phyloP scores from a whole-genome alignment of 2,113 vertebrate species.

The Prietella phreatophila region DNA sequence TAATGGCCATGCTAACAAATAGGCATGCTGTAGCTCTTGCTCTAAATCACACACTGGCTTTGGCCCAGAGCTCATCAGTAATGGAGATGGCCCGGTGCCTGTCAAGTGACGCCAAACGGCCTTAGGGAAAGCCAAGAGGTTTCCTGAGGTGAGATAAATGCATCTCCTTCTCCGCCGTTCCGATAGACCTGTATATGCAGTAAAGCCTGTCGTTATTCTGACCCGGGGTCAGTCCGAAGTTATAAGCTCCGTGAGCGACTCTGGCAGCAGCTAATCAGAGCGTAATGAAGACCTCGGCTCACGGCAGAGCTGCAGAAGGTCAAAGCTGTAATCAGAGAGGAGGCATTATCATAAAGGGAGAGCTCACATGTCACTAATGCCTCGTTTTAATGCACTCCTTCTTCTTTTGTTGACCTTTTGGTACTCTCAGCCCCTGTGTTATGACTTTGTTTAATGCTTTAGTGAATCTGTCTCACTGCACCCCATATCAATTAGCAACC shows the following conservation, averaged over 20 bases:
- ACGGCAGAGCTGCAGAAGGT: slow-evolving; percentile 74
- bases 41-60: slow-evolving; percentile 43
- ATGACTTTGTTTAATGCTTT: slow-evolving; percentile 5
- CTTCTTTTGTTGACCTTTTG: slow-evolving; percentile 17
- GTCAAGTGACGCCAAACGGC: slow-evolving; percentile 35
- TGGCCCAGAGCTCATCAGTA: slow-evolving; percentile 41
- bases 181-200: neutral
- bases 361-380: slow-evolving; percentile 74
- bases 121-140: slow-evolving; percentile 6
- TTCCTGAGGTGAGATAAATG: slow-evolving; percentile 60
- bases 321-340: slow-evolving; percentile 78
- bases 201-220: slow-evolving; percentile 29
- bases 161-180: slow-evolving; percentile 51
- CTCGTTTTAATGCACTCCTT: slow-evolving; percentile 63
- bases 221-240: slow-evolving; percentile 70
- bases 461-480: neutral
- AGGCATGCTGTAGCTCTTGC: slow-evolving; percentile 1
- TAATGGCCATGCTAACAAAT: slow-evolving; percentile 44
- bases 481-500: neutral
- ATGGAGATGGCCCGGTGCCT: slow-evolving; percentile 7
- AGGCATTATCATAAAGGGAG: slow-evolving; percentile 80
- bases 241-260: slow-evolving; percentile 48
- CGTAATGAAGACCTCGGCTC: slow-evolving; percentile 74
- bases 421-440: slow-evolving; percentile 44
- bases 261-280: slow-evolving; percentile 73